Evolutionary conservation across 2,113 vertebrate species (phyloP).

Genomic region (Monopterus albus): DNA sequence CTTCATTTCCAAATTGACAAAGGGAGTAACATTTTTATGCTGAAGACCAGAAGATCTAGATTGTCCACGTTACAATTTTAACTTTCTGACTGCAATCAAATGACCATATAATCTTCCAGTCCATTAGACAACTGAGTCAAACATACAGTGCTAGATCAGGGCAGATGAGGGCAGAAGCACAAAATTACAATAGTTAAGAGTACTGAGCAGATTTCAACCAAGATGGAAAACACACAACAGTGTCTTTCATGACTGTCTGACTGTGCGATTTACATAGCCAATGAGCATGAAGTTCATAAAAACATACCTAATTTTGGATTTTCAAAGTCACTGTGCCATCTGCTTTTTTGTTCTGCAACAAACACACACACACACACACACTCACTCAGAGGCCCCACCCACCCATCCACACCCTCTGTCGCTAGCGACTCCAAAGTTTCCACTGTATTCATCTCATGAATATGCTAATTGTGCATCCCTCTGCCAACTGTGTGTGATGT

Average conservation of each 20-base stretch:
- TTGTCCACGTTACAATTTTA: not conserved
- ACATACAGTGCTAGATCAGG: no score
- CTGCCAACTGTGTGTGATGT: slow-evolving; percentile 72
- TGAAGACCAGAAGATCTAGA: not conserved
- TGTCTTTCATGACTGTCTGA: slow-evolving; percentile 72
- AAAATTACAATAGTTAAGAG: slow-evolving; percentile 22
- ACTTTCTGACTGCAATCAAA: not conserved
- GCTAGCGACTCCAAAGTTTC: slow-evolving; percentile 71
- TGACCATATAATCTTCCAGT: not conserved
- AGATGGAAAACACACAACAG: slow-evolving; percentile 62
- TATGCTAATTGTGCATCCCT: slow-evolving; percentile 77
- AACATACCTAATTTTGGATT: slow-evolving; percentile 78
- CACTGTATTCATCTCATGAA: slow-evolving; percentile 78
- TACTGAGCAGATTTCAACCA: slow-evolving; percentile 60
- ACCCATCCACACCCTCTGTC: slow-evolving; percentile 55
- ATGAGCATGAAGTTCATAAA: slow-evolving; percentile 79
- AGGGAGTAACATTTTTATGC: not conserved
- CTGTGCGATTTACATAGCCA: slow-evolving; percentile 74
- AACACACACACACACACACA: slow-evolving; percentile 37
- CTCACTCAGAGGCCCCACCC: slow-evolving; percentile 26
- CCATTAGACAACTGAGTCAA: not conserved
- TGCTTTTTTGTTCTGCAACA: slow-evolving; percentile 73
- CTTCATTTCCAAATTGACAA: slow-evolving; percentile 19
- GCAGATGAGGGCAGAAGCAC: not conserved
- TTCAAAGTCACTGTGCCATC: slow-evolving; percentile 81